A percentile compares a stretch with the other conserved stretches of the same genome.
Evolutionary conservation across 2,113 vertebrate species (phyloP).

Genomic region (Cryptoleucopteryx plumbea): DNA sequence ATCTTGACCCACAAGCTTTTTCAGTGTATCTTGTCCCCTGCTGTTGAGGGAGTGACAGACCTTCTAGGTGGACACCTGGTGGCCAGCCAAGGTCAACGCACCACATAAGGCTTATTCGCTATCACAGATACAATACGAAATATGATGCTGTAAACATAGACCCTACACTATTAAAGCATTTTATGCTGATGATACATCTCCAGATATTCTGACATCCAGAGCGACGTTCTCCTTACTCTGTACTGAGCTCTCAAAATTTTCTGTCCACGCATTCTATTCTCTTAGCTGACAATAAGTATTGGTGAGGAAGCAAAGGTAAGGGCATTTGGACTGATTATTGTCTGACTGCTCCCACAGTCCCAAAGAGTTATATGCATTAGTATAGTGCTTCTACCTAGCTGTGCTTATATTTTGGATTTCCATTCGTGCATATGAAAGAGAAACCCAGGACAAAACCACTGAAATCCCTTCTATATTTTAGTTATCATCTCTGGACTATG

Average conservation of each 20-base stretch:
- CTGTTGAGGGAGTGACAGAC: background rate
- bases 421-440: background rate
- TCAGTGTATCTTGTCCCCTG: background rate
- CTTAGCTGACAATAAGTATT: background rate
- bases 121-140: background rate
- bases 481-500: background rate
- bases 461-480: background rate
- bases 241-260: conserved; percentile 1
- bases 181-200: background rate
- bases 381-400: background rate
- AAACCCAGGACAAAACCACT: background rate
- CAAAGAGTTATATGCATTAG: background rate
- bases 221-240: background rate
- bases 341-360: background rate
- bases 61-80: background rate
- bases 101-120: background rate
- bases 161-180: background rate
- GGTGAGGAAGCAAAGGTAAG: background rate
- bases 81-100: background rate
- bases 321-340: background rate
- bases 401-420: background rate
- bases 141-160: background rate
- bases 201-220: background rate
- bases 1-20: background rate
- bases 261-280: background rate